Evolutionary conservation across 2,888 invertebrate genomes (phyloP).

Genomic region (Melieria crassipennis): DNA sequence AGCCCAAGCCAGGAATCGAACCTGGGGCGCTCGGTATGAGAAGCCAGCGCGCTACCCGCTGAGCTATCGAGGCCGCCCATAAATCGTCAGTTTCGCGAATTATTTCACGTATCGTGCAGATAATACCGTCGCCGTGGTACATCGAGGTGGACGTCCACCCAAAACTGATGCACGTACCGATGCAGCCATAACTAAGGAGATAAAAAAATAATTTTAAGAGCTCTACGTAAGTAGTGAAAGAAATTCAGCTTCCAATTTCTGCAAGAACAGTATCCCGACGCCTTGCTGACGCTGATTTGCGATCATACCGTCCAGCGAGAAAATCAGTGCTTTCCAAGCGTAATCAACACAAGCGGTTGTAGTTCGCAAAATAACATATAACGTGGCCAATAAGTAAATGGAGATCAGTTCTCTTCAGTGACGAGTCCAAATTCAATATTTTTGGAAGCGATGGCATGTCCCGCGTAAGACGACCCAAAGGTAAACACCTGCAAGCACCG

Average conservation of each 20-base stretch:
- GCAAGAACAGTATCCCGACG: not conserved
- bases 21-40: too few relatives aligned
- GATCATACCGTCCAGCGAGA: not conserved
- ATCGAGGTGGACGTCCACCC: too few relatives aligned
- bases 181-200: too few relatives aligned
- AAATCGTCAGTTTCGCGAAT: too few relatives aligned
- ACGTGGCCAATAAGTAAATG: not conserved
- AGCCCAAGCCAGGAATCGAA: too few relatives aligned
- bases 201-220: too few relatives aligned
- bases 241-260: not conserved
- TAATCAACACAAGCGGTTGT: not conserved
- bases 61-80: too few relatives aligned
- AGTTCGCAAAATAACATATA: not conserved
- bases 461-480: not conserved
- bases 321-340: not conserved
- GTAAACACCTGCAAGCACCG: not conserved
- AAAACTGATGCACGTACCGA: too few relatives aligned
- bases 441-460: not conserved
- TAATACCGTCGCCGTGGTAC: too few relatives aligned
- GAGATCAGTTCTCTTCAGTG: conserved; percentile 5
- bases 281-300: conserved; percentile 2
- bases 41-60: too few relatives aligned
- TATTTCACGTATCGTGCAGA: too few relatives aligned
- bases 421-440: not conserved
- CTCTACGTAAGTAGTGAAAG: not conserved